phyloP scores from a whole-genome alignment of 1,140 invertebrate genomes.

The Lysiphlebus fabarum region DNA sequence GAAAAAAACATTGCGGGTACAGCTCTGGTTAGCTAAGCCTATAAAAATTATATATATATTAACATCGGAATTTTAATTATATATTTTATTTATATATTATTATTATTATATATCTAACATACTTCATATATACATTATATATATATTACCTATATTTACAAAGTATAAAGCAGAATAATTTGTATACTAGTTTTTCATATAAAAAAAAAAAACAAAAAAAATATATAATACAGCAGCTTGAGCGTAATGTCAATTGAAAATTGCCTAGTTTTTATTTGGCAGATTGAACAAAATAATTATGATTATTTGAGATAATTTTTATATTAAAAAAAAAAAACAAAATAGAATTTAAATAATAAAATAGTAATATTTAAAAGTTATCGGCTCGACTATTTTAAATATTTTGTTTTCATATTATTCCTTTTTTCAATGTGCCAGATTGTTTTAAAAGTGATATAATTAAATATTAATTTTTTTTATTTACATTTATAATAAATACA shows the following conservation, averaged over 20 bases:
- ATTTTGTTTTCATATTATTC: neutral
- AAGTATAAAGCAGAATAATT: conserved; percentile 16
- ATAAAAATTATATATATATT: neutral
- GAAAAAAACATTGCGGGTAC: conserved; percentile 10
- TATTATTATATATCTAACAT: conserved; percentile 32
- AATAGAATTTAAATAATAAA: neutral
- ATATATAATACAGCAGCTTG: neutral
- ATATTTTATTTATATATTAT: conserved; percentile 35
- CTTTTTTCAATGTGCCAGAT: conserved; percentile 5
- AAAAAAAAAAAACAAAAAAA: conserved; percentile 1
- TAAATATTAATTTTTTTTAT: neutral
- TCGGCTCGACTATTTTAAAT: too few relatives aligned
- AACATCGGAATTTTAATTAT: conserved; percentile 9
- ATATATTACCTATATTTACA: conserved; percentile 4
- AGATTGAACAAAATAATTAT: neutral
- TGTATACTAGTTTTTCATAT: conserved; percentile 10
- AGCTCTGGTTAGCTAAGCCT: conserved; percentile 22
- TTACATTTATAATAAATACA: neutral
- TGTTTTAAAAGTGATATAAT: neutral
- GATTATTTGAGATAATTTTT: neutral
- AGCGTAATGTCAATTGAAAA: conserved; percentile 8
- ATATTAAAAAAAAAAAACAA: neutral
- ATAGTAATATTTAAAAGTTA: conserved; percentile 2
- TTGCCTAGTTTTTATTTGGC: conserved; percentile 12
- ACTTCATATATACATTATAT: conserved; percentile 14